A percentile compares a stretch with the other conserved stretches of the same genome.
Conservation (phyloP, 2,113 vertebrate species). For the Verasper variegatus region DNA sequence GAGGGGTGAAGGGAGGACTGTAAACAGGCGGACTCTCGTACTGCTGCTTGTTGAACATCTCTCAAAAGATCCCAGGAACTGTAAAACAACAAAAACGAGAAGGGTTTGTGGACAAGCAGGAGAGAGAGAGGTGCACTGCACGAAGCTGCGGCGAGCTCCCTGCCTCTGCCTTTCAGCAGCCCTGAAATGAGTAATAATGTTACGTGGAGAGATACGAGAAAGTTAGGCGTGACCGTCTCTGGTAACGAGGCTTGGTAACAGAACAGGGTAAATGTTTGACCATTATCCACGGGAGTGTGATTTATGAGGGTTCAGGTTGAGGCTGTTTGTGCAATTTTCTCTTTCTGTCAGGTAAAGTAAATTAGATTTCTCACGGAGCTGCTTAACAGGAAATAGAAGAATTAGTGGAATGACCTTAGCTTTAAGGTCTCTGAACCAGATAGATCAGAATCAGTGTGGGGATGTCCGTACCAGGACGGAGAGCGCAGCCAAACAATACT, state of each 20-base stretch:
- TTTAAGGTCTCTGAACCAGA: constrained; percentile 53
- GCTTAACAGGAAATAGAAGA: constrained; percentile 10
- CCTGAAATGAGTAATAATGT: constrained; percentile 51
- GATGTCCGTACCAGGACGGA: constrained; percentile 77
- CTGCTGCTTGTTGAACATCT: constrained; percentile 84
- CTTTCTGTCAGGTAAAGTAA: constrained; percentile 5
- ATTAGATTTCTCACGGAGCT: background rate
- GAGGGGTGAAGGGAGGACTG: constrained; percentile 79
- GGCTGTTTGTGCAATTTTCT: constrained; percentile 11
- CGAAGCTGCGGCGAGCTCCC: background rate
- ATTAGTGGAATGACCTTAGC: constrained; percentile 40
- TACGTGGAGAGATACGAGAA: constrained; percentile 42
- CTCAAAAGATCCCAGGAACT: constrained; percentile 26
- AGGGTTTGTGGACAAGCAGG: background rate
- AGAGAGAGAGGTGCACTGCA: background rate
- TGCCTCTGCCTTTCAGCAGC: background rate
- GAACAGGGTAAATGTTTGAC: constrained; percentile 71
- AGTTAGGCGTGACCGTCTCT: constrained; percentile 60
- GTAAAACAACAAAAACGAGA: constrained; percentile 17
- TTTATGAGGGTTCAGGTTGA: constrained; percentile 22
- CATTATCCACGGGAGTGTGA: constrained; percentile 16
- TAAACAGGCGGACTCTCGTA: constrained; percentile 84
- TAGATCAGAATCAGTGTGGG: constrained; percentile 53
- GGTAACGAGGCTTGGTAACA: constrained; percentile 15
- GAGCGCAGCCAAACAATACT: constrained; percentile 68